Percentiles rank a stretch among this genome's conserved stretches.
Evolutionary conservation across 2,888 invertebrate genomes (phyloP).

Genomic region (Acanthosepion lycidas): DNA sequence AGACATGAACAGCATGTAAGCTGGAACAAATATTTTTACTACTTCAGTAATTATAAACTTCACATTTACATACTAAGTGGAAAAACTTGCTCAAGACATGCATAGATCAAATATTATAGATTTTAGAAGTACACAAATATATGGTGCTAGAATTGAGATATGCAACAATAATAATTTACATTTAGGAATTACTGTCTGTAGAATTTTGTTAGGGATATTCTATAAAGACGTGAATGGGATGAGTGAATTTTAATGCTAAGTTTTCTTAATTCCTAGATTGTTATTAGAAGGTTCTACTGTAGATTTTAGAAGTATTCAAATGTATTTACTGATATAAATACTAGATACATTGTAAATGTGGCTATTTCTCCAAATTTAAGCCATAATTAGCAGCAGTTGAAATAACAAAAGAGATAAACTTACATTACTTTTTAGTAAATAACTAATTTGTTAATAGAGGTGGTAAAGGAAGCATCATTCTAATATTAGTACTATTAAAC

Average conservation of each 20-base stretch:
- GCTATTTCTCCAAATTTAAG: neutral
- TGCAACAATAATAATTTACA: neutral
- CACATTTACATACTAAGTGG: too few species aligned
- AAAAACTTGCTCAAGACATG: constrained; percentile 15
- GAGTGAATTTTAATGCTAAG: too few species aligned
- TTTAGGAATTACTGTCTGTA: neutral
- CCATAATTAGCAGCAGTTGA: neutral
- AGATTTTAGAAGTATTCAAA: neutral
- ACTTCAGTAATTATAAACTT: neutral
- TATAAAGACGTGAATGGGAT: neutral
- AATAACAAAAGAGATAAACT: neutral
- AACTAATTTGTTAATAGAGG: too few species aligned
- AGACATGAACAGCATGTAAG: neutral
- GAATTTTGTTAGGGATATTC: neutral
- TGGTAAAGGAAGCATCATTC: too few species aligned
- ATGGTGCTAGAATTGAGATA: too few species aligned
- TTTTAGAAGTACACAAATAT: neutral
- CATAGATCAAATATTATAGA: neutral
- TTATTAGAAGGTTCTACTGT: neutral
- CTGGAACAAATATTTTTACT: neutral
- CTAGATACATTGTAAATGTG: neutral
- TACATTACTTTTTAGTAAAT: too few species aligned
- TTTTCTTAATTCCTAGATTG: neutral
- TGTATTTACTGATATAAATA: neutral
- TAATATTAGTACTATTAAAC: too few species aligned